Evolutionary conservation across 1,140 invertebrate genomes (phyloP), one percentile per base, ranked within the genome.

Genomic region (Bombus soroeensis): DNA sequence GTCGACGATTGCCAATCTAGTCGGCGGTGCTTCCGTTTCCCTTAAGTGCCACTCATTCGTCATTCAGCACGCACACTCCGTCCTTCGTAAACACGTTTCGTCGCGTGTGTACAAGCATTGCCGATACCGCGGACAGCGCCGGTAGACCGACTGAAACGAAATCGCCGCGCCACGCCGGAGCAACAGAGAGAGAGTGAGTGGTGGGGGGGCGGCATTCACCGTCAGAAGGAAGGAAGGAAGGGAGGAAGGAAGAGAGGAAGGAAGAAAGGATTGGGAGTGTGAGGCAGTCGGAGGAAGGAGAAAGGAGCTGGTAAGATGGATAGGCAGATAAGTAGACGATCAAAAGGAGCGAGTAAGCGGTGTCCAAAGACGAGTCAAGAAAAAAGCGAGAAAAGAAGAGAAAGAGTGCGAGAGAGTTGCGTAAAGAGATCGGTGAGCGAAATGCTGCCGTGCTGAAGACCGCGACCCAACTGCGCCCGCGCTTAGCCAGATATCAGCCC

Each of bases 401-500:
- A 71, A n/a, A 47, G 68, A 34, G 43, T 62, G 77, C 25, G 53
- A 43, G 77, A 89, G 74, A 87, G 87, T 74, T 87, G 87, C 86
- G 83, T 84, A 78, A 87, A 86, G 88, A 88, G 88, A 87, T 81
- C 87, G 83, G 75, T 86, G 80, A 86, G 81, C 71, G 88, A 91
- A 91, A 88, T 87, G 91, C 91, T 91, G 85, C 92, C 92, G 89
- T 91, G 88, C 76, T 90, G 91, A 88, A 90, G 92, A 93, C 93
- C 91, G 86, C 91, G 93, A 89, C 91, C 88, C 93, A 92, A 94
- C 93, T 94, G 93, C 93, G 92, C 92, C 90, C 92, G 93, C 92
- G 93, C 93, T 94, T 93, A 93, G 92, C 92, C 87, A 91, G 90
- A 93, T 93, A 93, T 92, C 93, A 91, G 76, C 92, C 92, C 91